Conservation (phyloP, 2,888 invertebrate species). For the Acrobeloides nanus region DNA sequence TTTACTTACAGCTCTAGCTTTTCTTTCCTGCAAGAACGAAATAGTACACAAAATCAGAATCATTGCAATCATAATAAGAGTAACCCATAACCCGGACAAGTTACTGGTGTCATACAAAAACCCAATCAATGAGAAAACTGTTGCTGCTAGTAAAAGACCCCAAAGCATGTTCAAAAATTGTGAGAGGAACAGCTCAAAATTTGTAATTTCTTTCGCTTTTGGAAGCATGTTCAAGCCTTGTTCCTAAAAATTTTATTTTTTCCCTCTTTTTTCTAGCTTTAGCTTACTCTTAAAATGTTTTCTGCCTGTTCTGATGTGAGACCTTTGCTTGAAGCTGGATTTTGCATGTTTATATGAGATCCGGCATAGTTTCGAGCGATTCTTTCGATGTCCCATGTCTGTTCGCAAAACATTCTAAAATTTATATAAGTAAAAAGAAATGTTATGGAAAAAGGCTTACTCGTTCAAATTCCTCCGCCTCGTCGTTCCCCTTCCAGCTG, state of each 20-base stretch:
- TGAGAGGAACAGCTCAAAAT: conserved; percentile 23
- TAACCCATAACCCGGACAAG: conserved; percentile 32
- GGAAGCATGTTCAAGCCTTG: conserved; percentile 32
- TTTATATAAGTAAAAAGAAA: no score
- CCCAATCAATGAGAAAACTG: conserved; percentile 15
- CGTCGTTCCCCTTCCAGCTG: no score
- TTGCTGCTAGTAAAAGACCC: conserved; percentile 25
- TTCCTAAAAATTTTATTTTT: conserved; percentile 17
- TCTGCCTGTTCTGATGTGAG: no score
- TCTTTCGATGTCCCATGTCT: conserved; percentile 28
- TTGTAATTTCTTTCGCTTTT: conserved; percentile 27
- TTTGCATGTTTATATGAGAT: conserved; percentile 9
- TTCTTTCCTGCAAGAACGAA: conserved; percentile 37
- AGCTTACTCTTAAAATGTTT: no score
- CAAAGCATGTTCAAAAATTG: conserved; percentile 31
- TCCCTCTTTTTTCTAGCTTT: no score
- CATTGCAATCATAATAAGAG: conserved; percentile 38
- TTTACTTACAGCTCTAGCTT: conserved; percentile 23
- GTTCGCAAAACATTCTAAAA: conserved; percentile 16
- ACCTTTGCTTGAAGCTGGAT: conserved; percentile 13
- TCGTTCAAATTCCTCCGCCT: no score
- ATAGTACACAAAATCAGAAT: conserved; percentile 41
- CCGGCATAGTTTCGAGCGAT: no score
- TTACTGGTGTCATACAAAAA: conserved; percentile 21
- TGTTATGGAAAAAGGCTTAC: no score